phyloP scores from a whole-genome alignment of 2,888 invertebrate species.

The Sussaba pulchella region DNA sequence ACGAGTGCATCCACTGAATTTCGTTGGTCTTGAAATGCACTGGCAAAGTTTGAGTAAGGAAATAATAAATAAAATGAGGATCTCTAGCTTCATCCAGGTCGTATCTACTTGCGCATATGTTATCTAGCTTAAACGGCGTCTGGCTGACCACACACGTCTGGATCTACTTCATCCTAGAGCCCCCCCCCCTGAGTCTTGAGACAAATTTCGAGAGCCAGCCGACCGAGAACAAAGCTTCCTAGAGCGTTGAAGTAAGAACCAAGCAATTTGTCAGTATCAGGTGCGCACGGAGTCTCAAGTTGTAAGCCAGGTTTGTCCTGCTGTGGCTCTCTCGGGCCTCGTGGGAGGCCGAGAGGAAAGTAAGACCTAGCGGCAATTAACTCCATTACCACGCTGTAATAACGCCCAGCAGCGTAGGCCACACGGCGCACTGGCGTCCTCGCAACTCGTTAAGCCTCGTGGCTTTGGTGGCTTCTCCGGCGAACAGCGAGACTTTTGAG shows the following conservation, averaged over 20 bases:
- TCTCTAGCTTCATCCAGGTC: neutral
- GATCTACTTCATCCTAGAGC: slow-evolving; percentile 24
- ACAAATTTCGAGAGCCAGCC: slow-evolving; percentile 62
- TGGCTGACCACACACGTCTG: slow-evolving; percentile 8
- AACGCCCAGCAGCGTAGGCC: slow-evolving; percentile 77
- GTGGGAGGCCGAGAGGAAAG: slow-evolving; percentile 49
- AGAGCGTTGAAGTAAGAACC: slow-evolving; percentile 63
- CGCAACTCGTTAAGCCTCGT: slow-evolving; percentile 81
- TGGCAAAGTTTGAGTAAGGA: neutral
- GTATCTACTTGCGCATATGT: neutral
- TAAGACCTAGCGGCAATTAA: slow-evolving; percentile 79
- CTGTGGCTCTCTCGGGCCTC: slow-evolving; percentile 67
- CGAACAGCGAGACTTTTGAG: slow-evolving; percentile 43
- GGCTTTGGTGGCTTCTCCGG: slow-evolving; percentile 75
- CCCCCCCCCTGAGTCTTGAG: slow-evolving; percentile 26
- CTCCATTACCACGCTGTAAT: slow-evolving; percentile 84
- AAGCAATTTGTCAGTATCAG: slow-evolving; percentile 84
- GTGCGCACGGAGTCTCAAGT: slow-evolving; percentile 82
- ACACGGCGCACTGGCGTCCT: slow-evolving; percentile 71
- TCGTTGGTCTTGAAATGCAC: neutral
- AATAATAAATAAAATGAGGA: neutral
- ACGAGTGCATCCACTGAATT: neutral
- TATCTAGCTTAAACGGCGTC: slow-evolving; percentile 15
- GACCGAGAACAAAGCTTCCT: slow-evolving; percentile 30
- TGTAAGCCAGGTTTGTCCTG: slow-evolving; percentile 81